A percentile compares a stretch with the other conserved stretches of the same genome.
Evolutionary conservation across 2,113 vertebrate species (phyloP).

Genomic region (Macrotis lagotis): DNA sequence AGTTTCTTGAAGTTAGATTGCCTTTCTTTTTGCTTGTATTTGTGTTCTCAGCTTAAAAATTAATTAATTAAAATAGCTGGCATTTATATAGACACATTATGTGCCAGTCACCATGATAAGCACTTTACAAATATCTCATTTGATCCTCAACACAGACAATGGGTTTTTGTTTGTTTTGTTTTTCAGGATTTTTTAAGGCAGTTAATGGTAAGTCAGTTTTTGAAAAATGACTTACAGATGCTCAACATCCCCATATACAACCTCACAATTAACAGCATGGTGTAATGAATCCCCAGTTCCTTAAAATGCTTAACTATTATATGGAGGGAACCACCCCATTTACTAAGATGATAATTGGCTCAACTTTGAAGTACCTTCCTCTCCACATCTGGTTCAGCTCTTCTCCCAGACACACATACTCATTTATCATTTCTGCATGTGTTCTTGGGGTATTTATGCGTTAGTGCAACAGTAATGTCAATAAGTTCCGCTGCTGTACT

Average conservation of each 20-base stretch:
- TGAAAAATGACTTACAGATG: slow-evolving; percentile 48
- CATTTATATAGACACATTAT: not conserved
- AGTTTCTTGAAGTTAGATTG: not conserved
- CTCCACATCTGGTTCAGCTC: slow-evolving; percentile 74
- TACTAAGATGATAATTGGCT: slow-evolving; percentile 65
- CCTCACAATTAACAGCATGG: slow-evolving; percentile 29
- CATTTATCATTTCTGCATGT: slow-evolving; percentile 70
- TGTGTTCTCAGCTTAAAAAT: not conserved
- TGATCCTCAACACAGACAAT: not conserved
- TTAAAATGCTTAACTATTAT: slow-evolving; percentile 48
- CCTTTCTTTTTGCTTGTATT: not conserved
- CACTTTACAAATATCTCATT: not conserved
- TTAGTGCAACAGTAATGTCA: slow-evolving; percentile 36
- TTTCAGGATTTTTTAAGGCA: slow-evolving; percentile 40
- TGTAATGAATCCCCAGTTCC: slow-evolving; percentile 26
- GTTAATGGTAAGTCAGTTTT: not conserved
- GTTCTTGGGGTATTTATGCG: slow-evolving; percentile 53
- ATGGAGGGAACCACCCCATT: slow-evolving; percentile 51
- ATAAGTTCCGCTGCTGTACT: slow-evolving; percentile 59
- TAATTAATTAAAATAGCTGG: not conserved
- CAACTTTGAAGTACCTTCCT: slow-evolving; percentile 69
- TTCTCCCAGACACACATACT: slow-evolving; percentile 52
- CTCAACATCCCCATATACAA: not conserved
- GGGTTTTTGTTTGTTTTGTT: not conserved
- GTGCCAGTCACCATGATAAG: not conserved